Conservation (phyloP, 2,797 vertebrate genomes). For the Gymnothorax reevesii region DNA sequence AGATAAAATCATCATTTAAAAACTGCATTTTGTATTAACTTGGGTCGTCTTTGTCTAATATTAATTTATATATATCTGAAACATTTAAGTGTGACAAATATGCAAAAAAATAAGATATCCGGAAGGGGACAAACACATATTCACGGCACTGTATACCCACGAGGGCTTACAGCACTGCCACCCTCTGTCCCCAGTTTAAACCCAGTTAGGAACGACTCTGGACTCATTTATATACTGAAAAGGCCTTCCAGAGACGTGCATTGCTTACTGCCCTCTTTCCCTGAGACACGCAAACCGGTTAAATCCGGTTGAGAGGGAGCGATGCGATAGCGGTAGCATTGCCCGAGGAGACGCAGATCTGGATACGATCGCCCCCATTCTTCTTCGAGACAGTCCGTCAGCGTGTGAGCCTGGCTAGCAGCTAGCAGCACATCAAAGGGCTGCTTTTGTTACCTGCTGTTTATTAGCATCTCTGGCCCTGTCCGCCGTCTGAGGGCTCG, state of each 20-base stretch:
- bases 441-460: slow-evolving; percentile 46
- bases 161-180: slow-evolving; percentile 44
- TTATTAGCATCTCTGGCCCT: slow-evolving; percentile 41
- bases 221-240: slow-evolving; percentile 55
- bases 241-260: slow-evolving; percentile 50
- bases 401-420: slow-evolving; percentile 48
- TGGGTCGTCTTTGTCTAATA: no score
- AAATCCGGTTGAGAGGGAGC: slow-evolving; percentile 65
- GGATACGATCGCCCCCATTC: slow-evolving; percentile 56
- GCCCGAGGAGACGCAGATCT: slow-evolving; percentile 41
- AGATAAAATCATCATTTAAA: no score
- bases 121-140: no score
- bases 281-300: slow-evolving; percentile 59
- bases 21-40: no score
- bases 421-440: slow-evolving; percentile 58
- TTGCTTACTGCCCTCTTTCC: slow-evolving; percentile 54
- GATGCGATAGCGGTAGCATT: slow-evolving; percentile 58
- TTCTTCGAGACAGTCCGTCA: slow-evolving; percentile 61
- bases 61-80: no score
- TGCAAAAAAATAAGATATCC: no score
- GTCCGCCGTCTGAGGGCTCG: slow-evolving; percentile 43
- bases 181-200: slow-evolving; percentile 32
- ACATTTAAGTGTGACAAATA: no score
- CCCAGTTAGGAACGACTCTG: slow-evolving; percentile 37
- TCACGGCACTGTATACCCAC: no score